Conservation (phyloP, 2,113 vertebrate genomes). For the Phocoena phocoena region DNA sequence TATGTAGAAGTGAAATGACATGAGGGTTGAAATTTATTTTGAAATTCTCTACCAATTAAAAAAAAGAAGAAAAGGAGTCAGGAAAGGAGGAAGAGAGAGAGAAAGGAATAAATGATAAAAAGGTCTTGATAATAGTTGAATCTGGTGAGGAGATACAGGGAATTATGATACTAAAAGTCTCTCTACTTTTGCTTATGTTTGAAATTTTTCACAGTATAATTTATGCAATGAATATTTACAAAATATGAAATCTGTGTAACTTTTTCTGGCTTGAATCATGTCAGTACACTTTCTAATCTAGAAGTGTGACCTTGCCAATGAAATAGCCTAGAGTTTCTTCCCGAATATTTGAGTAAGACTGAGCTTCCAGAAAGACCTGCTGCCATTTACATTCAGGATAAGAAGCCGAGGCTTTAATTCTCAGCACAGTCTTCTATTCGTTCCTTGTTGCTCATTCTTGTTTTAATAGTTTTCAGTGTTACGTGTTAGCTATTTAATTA, state of each 20-base stretch:
- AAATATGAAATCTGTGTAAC: not conserved
- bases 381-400: not conserved
- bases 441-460: not conserved
- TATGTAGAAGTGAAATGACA: not conserved
- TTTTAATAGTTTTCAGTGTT: not conserved
- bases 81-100: not conserved
- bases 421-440: not conserved
- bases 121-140: not conserved
- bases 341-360: not conserved
- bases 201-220: not conserved
- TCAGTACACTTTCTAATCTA: not conserved
- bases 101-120: not conserved
- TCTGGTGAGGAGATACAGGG: not conserved
- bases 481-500: not conserved
- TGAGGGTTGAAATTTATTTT: not conserved
- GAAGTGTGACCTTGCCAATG: not conserved
- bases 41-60: slow-evolving; percentile 3
- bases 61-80: not conserved
- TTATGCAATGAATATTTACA: not conserved
- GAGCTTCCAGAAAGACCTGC: not conserved
- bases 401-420: not conserved
- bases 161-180: not conserved
- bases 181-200: not conserved
- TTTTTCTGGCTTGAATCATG: not conserved
- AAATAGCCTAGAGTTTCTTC: not conserved